phyloP scores from a whole-genome alignment of 2,797 vertebrate genomes.

The Anniella stebbinsi region DNA sequence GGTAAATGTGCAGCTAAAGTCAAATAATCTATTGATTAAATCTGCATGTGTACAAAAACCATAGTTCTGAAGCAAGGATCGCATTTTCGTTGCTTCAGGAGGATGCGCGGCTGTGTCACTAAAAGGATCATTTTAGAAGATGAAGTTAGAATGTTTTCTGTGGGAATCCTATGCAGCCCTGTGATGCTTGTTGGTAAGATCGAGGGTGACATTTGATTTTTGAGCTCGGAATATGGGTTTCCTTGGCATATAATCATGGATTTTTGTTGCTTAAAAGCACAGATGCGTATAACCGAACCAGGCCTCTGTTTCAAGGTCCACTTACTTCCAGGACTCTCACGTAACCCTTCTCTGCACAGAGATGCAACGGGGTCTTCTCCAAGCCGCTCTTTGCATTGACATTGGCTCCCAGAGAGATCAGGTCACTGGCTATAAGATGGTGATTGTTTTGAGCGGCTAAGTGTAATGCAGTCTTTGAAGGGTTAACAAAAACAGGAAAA shows the following conservation, averaged over 20 bases:
- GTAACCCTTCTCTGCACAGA: constrained; percentile 86
- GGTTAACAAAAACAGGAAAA: constrained; percentile 6
- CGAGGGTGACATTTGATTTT: not conserved
- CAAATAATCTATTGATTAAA: too few species aligned
- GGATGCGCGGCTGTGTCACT: too few species aligned
- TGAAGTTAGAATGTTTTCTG: too few species aligned
- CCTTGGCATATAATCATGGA: not conserved
- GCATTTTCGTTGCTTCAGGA: too few species aligned
- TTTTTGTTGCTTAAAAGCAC: not conserved
- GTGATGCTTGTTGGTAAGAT: too few species aligned
- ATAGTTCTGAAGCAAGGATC: too few species aligned
- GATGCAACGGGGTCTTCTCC: constrained; percentile 87
- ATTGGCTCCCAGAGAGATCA: constrained; percentile 84
- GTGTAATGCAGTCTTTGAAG: constrained; percentile 85
- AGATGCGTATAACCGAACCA: fast-evolving
- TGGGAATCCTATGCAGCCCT: too few species aligned
- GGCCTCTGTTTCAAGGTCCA: fast-evolving
- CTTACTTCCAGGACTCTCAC: constrained; percentile 84
- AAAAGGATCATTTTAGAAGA: too few species aligned
- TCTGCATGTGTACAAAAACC: too few species aligned
- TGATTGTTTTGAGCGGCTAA: constrained; percentile 89
- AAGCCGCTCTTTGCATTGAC: constrained; percentile 79
- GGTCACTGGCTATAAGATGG: constrained; percentile 85
- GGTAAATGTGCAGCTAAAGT: too few species aligned
- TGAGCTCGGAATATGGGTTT: not conserved